Evolutionary conservation across 1,140 invertebrate genomes (phyloP).

Genomic region (Cherax quadricarinatus): DNA sequence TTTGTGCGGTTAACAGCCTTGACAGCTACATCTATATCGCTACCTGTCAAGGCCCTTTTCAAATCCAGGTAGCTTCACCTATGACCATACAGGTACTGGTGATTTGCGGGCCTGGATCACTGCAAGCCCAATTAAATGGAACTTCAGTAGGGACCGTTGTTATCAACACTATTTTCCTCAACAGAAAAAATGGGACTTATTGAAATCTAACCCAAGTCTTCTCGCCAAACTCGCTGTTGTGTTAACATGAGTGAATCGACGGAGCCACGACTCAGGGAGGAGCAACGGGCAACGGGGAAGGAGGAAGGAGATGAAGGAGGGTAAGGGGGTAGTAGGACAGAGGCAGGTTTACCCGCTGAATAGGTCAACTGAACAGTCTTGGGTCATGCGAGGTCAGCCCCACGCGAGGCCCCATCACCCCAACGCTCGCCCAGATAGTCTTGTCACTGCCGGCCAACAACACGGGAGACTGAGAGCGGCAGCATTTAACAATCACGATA

Average conservation of each 20-base stretch:
- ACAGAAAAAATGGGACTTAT: conserved; percentile 38
- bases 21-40: conserved; percentile 36
- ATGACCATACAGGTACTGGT: neutral
- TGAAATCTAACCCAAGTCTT: conserved; percentile 36
- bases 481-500: conserved; percentile 49
- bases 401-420: conserved; percentile 52
- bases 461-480: conserved; percentile 28
- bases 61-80: conserved; percentile 3
- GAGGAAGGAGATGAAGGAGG: neutral
- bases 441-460: conserved; percentile 16
- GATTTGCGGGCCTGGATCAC: neutral
- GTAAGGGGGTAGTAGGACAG: neutral
- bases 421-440: conserved; percentile 34
- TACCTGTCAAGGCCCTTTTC: conserved; percentile 18
- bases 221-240: neutral
- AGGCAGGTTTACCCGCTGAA: conserved; percentile 11
- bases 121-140: conserved; percentile 6
- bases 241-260: neutral
- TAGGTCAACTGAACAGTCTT: conserved; percentile 24
- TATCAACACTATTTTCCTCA: neutral
- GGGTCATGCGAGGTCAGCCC: conserved; percentile 43
- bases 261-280: conserved; percentile 4
- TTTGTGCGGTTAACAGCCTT: conserved; percentile 50
- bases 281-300: neutral
- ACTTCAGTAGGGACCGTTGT: conserved; percentile 35